These are phyloP conservation scores for Drymonia ruficornis DNA, from an alignment of 2,888 invertebrate genomes.

Conservation along the genomic window DNA sequence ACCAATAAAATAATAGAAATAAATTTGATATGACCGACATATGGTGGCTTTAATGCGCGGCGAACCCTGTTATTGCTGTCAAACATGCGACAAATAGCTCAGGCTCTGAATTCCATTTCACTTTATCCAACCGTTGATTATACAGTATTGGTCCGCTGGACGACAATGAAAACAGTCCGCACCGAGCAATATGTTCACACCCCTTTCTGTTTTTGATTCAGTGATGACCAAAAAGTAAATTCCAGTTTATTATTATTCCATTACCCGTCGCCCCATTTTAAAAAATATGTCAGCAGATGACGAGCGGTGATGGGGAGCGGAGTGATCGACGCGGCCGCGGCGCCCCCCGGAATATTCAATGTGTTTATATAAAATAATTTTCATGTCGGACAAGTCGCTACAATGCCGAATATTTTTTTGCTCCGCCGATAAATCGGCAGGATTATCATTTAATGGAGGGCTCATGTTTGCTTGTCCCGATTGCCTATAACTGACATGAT, in stretches of 20 bases:
- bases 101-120: constrained; percentile 72
- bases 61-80: constrained; percentile 84
- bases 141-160: constrained; percentile 78
- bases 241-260: constrained; percentile 85
- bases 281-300: constrained; percentile 84
- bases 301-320: constrained; percentile 66
- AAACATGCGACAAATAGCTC: constrained; percentile 84
- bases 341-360: constrained; percentile 79
- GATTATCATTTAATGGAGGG: constrained; percentile 85
- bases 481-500: constrained; percentile 81
- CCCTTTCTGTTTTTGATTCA: constrained; percentile 81
- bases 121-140: constrained; percentile 80
- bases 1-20: constrained; percentile 84
- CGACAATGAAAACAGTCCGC: constrained; percentile 79
- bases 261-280: constrained; percentile 81
- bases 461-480: constrained; percentile 81
- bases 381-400: constrained; percentile 82
- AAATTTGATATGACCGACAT: constrained; percentile 85
- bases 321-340: constrained; percentile 66
- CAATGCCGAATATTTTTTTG: constrained; percentile 81
- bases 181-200: constrained; percentile 81
- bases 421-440: constrained; percentile 80
- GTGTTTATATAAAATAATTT: constrained; percentile 85
- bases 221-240: constrained; percentile 83
- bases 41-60: constrained; percentile 79